A percentile compares a stretch with the other conserved stretches of the same genome.
These are phyloP conservation scores for Isichthys henryi DNA, from an alignment of 2,113 vertebrate genomes.

Conservation along the genomic window DNA sequence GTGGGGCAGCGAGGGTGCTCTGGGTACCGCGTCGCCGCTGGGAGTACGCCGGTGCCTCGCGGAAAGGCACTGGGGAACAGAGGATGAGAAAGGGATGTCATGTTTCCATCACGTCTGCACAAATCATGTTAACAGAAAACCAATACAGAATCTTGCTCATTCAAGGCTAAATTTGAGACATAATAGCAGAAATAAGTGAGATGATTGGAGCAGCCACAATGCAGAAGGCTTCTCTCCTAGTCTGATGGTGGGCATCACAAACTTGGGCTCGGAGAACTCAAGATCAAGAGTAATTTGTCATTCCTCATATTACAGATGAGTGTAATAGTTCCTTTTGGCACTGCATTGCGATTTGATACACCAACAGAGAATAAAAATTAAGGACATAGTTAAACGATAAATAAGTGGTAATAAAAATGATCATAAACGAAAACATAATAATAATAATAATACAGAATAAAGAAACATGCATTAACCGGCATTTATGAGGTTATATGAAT, in stretches of 20 bases:
- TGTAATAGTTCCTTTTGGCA: neutral
- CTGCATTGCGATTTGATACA: neutral
- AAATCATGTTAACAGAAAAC: neutral
- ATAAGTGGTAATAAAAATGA: neutral
- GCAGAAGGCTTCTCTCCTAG: neutral
- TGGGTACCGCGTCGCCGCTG: slow-evolving; percentile 74
- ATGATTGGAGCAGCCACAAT: neutral
- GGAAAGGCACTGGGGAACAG: slow-evolving; percentile 79
- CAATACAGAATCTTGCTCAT: neutral
- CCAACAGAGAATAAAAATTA: neutral
- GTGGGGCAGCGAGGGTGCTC: slow-evolving; percentile 74
- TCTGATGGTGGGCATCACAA: neutral
- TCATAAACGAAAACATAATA: neutral
- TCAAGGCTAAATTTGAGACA: neutral
- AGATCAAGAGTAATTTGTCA: neutral
- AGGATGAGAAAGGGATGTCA: neutral
- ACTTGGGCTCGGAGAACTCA: neutral
- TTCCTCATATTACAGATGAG: neutral
- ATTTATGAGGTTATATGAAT: neutral
- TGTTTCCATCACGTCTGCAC: neutral
- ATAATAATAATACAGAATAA: neutral
- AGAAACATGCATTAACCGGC: neutral
- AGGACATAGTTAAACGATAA: neutral
- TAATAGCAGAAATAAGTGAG: neutral
- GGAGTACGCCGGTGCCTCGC: slow-evolving; percentile 86